Evolutionary conservation across 2,797 vertebrate genomes (phyloP), one percentile per base, ranked within the genome.

Genomic region (Poeciliopsis infans): DNA sequence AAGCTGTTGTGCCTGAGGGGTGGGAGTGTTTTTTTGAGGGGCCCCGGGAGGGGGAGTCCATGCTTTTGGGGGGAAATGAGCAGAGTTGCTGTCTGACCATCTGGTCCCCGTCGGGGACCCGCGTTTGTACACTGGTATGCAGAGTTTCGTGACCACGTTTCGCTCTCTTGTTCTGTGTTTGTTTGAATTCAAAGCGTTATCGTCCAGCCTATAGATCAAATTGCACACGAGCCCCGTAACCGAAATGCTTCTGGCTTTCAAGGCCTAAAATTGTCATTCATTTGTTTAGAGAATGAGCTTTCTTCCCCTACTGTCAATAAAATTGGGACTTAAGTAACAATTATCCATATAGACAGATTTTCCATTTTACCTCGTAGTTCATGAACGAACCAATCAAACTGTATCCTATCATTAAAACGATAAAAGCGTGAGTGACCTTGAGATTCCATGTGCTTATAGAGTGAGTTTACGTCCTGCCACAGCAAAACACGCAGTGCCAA

Each of bases 81-180:
- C 55, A 72, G 74, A 43, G 82, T 70, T 86, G 75, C 71, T 49
- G 69, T 89, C 86, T 82, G 76, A 74, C 95, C 95, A 96, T 96
- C 94, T 96, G 95, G 84, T 84, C 85, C 31, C 23, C 51, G 33
- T 7, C 15, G 79, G 75, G 66, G 36, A 51, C 2, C 75, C n/a
- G 83, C 28, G 51, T 83, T 49, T 76, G 79, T 80, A 74, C 86
- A 72, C 85, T 88, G 93, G 91, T 89, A 94, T 94, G 92, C 61
- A 66, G 59, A 79, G 75, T 68, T 83, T 74, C 3, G n/a, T 59
- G 49, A 51, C 15, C 45, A 59, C 79, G 71, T 72, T 82, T 53
- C 15, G 28, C 39, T 80, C 84, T 79, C 77, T 81, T 72, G 16
- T 23, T 51, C 23, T 47, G 15, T 46, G 18, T 49, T 20, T 49